These are phyloP conservation scores for Sebastes taczanowskii DNA, from an alignment of 2,797 vertebrate genomes.

Conservation along the genomic window DNA sequence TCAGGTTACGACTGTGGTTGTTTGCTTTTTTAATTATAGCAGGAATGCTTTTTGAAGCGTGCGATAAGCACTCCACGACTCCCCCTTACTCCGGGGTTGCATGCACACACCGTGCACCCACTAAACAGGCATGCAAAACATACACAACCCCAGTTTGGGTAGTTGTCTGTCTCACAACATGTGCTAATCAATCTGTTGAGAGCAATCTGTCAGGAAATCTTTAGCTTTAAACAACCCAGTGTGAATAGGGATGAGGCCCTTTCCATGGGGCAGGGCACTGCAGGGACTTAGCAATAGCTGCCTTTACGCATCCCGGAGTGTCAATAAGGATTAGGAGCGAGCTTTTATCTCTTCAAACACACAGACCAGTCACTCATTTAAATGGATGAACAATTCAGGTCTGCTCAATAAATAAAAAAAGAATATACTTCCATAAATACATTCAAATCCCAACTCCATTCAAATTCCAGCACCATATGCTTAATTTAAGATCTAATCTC, in stretches of 20 bases:
- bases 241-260: slow-evolving; percentile 80
- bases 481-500: slow-evolving; percentile 86
- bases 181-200: slow-evolving; percentile 84
- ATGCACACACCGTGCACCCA: slow-evolving; percentile 5
- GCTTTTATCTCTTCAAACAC: slow-evolving; percentile 88
- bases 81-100: slow-evolving; percentile 38
- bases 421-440: slow-evolving; percentile 79
- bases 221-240: slow-evolving; percentile 81
- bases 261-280: slow-evolving; percentile 77
- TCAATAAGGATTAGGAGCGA: slow-evolving; percentile 88
- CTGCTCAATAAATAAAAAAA: slow-evolving; percentile 82
- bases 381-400: slow-evolving; percentile 84
- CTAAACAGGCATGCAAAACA: slow-evolving; percentile 33
- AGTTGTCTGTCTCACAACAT: slow-evolving; percentile 77
- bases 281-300: slow-evolving; percentile 82
- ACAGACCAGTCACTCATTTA: slow-evolving; percentile 86
- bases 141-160: slow-evolving; percentile 59
- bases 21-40: slow-evolving; percentile 65
- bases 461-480: slow-evolving; percentile 82
- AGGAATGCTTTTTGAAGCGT: slow-evolving; percentile 71
- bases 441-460: slow-evolving; percentile 86
- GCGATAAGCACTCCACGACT: slow-evolving; percentile 69
- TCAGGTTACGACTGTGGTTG: slow-evolving; percentile 72
- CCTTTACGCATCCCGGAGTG: slow-evolving; percentile 82
- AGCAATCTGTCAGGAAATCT: slow-evolving; percentile 88